Evolutionary conservation across 64 coral and sea anemone genomes (phyloP), one percentile per base, ranked within the genome.

Genomic region (Anthopleura sola): DNA sequence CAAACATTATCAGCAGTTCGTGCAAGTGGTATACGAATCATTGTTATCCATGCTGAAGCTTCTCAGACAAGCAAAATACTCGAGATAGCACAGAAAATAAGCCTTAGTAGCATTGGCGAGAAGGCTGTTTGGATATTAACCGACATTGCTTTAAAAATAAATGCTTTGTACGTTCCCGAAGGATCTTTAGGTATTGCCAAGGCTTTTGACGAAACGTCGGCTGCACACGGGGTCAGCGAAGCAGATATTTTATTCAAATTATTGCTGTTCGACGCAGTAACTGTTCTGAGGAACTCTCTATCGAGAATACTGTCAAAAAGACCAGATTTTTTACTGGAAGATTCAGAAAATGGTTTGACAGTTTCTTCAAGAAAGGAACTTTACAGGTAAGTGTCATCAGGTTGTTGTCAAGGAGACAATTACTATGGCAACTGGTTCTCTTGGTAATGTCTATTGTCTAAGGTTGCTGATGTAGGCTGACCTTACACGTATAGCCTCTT

Each of bases 41-140:
- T 96, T 20, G 60, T 96, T 29, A 84, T 96, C 19, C 87, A 96
- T 66, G 91, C 86, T 28, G 49, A 44, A 3, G 55, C 77, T 1
- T 33, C 86, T n/a, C 78, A 96, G 47, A 88, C 79, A 32, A 60
- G 32, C 9, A 18, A 10, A 28, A 92, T 96, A 23, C 55, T 96
- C 2, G 47, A 77, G 0, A 82, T 90, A n/a, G 36, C 90, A 0
- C 91, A 69, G 2, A 89, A 84, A 29, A 51, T 96, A 19, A 89
- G 83, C 6, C 53, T 96, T 5, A 39, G 56, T 37, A 82, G 79
- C 6, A 23, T 86, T 29, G 62, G 84, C 8, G 85, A 92, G 10
- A 74, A 92, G 34, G 85, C 89, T 56, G 74, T 86, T 1, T 96
- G 94, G 94, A 89, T 96, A 50, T 90, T 96, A 78, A 96, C 90